Conservation (phyloP, 2,113 vertebrate species). For the Eretmodus cyanostictus region DNA sequence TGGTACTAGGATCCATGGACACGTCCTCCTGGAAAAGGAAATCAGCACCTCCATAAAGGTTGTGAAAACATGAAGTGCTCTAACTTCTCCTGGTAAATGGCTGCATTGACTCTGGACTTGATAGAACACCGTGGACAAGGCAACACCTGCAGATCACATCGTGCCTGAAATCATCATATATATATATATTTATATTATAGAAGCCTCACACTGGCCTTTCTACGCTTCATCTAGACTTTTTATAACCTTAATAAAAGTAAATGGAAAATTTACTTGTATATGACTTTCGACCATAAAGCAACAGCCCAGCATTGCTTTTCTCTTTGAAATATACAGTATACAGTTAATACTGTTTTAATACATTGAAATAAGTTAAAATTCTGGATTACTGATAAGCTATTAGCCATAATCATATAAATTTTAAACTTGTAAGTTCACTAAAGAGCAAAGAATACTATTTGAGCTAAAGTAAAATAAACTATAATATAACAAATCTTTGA, state of each 20-base stretch:
- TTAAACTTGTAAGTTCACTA: background rate
- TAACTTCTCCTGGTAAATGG: background rate
- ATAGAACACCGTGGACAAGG: fast-evolving
- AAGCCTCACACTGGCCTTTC: background rate
- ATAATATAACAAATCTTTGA: background rate
- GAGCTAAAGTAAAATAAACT: background rate
- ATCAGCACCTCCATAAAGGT: background rate
- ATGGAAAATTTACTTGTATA: background rate
- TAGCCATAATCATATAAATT: background rate
- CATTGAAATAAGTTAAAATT: background rate
- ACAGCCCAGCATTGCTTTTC: background rate
- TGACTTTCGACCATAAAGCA: background rate
- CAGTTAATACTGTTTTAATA: background rate
- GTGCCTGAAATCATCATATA: background rate
- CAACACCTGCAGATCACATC: background rate
- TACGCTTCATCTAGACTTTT: background rate
- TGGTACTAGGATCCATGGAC: background rate
- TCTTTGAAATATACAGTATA: background rate
- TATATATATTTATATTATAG: background rate
- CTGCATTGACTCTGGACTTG: background rate
- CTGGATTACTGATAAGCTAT: background rate
- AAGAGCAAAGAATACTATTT: background rate
- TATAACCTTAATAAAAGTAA: background rate
- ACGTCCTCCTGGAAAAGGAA: background rate
- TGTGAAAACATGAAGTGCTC: background rate